Percentiles rank a stretch among this genome's conserved stretches.
phyloP scores from a whole-genome alignment of 2,888 invertebrate genomes.

The Apamea sordens region DNA sequence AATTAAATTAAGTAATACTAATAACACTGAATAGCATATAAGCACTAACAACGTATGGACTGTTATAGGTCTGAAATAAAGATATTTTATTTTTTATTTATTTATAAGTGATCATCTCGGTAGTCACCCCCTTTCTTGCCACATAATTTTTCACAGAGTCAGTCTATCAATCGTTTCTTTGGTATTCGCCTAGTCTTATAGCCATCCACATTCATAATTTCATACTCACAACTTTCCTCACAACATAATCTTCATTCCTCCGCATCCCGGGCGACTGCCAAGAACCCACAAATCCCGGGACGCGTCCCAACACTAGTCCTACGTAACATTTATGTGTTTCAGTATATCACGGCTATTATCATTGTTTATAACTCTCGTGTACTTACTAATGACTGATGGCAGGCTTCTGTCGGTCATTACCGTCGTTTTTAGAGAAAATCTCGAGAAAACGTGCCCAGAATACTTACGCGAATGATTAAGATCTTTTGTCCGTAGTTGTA shows the following conservation, averaged over 20 bases:
- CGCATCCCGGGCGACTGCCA: neutral
- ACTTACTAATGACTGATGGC: conserved; percentile 60
- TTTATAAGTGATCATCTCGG: neutral
- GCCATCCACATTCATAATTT: neutral
- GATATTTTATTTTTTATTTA: too few species aligned
- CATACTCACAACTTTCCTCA: neutral
- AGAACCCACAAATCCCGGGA: neutral
- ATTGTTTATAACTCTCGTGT: conserved; percentile 58
- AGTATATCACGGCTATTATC: conserved; percentile 59
- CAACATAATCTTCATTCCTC: neutral
- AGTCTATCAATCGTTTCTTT: neutral
- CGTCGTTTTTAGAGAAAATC: conserved; percentile 49
- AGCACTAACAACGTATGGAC: too few species aligned
- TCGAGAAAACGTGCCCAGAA: conserved; percentile 41
- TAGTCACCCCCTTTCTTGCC: neutral
- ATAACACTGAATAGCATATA: too few species aligned
- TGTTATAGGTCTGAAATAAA: too few species aligned
- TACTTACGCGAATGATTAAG: conserved; percentile 10
- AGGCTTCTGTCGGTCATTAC: conserved; percentile 51
- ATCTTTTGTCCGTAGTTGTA: conserved; percentile 8
- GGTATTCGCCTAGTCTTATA: neutral
- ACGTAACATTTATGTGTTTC: conserved; percentile 46
- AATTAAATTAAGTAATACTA: too few species aligned
- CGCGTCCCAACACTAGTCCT: conserved; percentile 28
- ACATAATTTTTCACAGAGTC: neutral